phyloP scores from a whole-genome alignment of 2,113 vertebrate species.

The Symphodus melops region DNA sequence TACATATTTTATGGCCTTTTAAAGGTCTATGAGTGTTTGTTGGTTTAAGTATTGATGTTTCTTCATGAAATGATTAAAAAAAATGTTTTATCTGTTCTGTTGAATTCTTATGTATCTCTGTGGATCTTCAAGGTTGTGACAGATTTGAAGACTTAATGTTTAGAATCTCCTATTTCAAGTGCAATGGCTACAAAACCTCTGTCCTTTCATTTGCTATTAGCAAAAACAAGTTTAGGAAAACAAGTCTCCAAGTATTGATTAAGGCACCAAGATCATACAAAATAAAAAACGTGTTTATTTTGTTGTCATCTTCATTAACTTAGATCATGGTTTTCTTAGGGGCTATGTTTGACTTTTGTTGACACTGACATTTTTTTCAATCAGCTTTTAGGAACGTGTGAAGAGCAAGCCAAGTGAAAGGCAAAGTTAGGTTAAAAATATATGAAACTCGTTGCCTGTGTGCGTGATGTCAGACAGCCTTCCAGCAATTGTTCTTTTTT shows the following conservation, averaged over 20 bases:
- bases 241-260: too few species aligned
- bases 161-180: background rate
- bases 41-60: background rate
- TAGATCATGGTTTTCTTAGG: background rate
- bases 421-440: background rate
- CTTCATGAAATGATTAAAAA: background rate
- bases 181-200: too few species aligned
- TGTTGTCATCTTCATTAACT: background rate
- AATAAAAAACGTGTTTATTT: too few species aligned
- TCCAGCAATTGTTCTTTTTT: background rate
- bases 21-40: background rate
- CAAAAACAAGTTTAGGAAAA: too few species aligned
- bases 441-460: background rate
- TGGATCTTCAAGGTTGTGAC: constrained; percentile 16
- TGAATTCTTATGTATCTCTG: background rate
- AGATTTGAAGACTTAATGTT: background rate
- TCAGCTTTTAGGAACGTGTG: background rate
- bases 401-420: background rate
- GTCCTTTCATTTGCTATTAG: too few species aligned
- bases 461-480: background rate
- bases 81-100: background rate
- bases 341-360: constrained; percentile 2
- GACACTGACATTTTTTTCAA: background rate
- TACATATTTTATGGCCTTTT: constrained; percentile 7
- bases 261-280: too few species aligned